phyloP scores from a whole-genome alignment of 2,888 invertebrate species.

The Onchidella celtica region DNA sequence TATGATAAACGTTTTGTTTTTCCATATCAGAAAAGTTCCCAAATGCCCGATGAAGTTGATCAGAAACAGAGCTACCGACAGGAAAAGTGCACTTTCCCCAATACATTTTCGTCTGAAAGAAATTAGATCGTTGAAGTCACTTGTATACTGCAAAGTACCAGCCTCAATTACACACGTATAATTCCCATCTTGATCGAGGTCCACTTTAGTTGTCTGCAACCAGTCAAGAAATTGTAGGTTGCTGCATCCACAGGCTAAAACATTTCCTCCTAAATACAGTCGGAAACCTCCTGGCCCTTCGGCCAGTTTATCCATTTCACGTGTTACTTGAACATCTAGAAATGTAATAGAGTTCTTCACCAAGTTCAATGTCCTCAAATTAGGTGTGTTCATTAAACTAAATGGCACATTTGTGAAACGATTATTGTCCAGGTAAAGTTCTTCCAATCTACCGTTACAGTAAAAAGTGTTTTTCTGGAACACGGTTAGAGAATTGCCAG shows the following conservation, averaged over 20 bases:
- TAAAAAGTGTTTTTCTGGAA: not conserved
- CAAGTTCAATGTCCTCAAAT: not conserved
- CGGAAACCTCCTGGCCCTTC: not conserved
- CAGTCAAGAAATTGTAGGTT: constrained; percentile 19
- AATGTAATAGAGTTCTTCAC: constrained; percentile 9
- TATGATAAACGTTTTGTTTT: constrained; percentile 19
- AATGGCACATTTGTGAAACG: constrained; percentile 35
- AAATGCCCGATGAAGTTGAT: constrained; percentile 5
- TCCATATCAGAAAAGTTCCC: not conserved
- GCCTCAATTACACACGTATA: constrained; percentile 16
- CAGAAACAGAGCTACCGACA: constrained; percentile 8
- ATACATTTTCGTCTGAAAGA: constrained; percentile 22
- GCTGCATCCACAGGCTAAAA: constrained; percentile 33
- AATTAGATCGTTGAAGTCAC: not conserved
- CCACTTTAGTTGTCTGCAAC: constrained; percentile 15
- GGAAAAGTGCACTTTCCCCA: not conserved
- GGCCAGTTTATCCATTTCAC: constrained; percentile 6
- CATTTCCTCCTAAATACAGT: constrained; percentile 11
- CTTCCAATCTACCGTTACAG: not conserved
- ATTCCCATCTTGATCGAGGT: constrained; percentile 2
- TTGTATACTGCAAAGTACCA: not conserved
- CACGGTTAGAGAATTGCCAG: not conserved
- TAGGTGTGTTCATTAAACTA: not conserved
- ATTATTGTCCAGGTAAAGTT: constrained; percentile 9
- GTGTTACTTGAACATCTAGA: not conserved